phyloP scores from a whole-genome alignment of 2,888 invertebrate genomes.

The Mystacides longicornis region DNA sequence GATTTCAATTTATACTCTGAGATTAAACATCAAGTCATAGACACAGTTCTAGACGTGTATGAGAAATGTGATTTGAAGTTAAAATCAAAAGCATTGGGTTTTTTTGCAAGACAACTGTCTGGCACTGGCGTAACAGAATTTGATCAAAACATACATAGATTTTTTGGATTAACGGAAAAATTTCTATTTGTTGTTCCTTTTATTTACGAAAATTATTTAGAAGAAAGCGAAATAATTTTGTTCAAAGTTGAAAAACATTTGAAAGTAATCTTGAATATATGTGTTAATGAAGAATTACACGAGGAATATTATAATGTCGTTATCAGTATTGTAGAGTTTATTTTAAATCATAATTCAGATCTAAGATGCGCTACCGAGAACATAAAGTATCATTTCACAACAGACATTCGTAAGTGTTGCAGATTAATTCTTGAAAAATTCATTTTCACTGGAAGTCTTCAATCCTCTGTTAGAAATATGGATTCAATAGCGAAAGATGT shows the following conservation, averaged over 20 bases:
- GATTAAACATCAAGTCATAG: slow-evolving; percentile 30
- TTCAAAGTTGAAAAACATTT: background rate
- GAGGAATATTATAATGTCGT: slow-evolving; percentile 3
- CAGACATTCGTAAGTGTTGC: slow-evolving; percentile 6
- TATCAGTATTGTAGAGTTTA: slow-evolving; percentile 16
- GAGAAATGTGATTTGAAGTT: slow-evolving; percentile 38
- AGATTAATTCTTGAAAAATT: slow-evolving; percentile 8
- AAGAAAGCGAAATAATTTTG: background rate
- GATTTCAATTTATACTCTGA: slow-evolving; percentile 23
- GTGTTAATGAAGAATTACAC: background rate
- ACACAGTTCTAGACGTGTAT: slow-evolving; percentile 33
- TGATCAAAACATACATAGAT: slow-evolving; percentile 10
- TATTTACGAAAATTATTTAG: background rate
- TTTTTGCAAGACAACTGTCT: slow-evolving; percentile 35
- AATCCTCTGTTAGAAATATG: background rate
- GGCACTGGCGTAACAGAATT: slow-evolving; percentile 10
- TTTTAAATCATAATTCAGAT: slow-evolving; percentile 7
- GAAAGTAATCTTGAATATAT: background rate
- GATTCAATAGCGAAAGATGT: background rate
- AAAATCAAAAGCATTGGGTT: slow-evolving; percentile 36
- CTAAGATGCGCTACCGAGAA: background rate
- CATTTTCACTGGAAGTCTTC: background rate
- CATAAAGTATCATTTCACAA: background rate
- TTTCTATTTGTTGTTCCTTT: slow-evolving; percentile 8
- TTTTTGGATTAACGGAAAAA: slow-evolving; percentile 17